Percentiles rank a stretch among this genome's conserved stretches.
Conservation (phyloP, 2,113 vertebrate genomes). For the Limnothrissa miodon region DNA sequence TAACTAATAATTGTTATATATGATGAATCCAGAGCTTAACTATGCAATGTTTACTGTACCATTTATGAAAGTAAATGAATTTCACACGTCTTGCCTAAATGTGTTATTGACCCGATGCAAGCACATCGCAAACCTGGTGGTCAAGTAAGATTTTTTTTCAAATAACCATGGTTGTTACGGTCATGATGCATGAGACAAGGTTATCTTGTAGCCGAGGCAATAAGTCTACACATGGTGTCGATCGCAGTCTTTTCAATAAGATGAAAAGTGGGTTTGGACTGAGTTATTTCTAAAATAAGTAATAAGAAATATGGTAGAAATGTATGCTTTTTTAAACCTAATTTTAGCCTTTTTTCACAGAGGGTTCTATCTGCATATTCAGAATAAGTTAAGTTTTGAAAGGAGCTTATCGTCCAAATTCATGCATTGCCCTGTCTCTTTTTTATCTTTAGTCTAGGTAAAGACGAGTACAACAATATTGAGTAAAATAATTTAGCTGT, state of each 20-base stretch:
- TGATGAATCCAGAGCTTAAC: slow-evolving; percentile 83
- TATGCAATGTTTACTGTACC: slow-evolving; percentile 74
- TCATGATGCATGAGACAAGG: too few species aligned
- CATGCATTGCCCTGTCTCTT: not conserved
- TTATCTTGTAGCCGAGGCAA: too few species aligned
- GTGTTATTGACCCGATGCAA: not conserved
- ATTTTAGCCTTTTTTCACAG: not conserved
- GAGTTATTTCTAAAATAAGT: not conserved
- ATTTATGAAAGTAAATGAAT: slow-evolving; percentile 69
- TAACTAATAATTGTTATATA: slow-evolving; percentile 84
- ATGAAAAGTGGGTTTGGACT: not conserved
- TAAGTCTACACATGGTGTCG: too few species aligned
- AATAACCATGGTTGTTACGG: too few species aligned
- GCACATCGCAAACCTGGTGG: not conserved
- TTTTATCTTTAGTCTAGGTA: too few species aligned
- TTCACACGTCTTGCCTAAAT: slow-evolving; percentile 9
- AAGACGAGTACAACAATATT: too few species aligned
- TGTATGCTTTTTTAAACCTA: not conserved
- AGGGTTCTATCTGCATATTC: not conserved
- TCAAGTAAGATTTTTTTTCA: not conserved
- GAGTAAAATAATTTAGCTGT: not conserved
- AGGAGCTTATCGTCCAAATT: too few species aligned
- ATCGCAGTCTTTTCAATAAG: too few species aligned
- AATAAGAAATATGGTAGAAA: not conserved
- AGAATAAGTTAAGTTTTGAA: not conserved